Percentiles rank a stretch among this genome's conserved stretches.
phyloP scores from a whole-genome alignment of 1,140 invertebrate species.

The Halictus rubicundus region DNA sequence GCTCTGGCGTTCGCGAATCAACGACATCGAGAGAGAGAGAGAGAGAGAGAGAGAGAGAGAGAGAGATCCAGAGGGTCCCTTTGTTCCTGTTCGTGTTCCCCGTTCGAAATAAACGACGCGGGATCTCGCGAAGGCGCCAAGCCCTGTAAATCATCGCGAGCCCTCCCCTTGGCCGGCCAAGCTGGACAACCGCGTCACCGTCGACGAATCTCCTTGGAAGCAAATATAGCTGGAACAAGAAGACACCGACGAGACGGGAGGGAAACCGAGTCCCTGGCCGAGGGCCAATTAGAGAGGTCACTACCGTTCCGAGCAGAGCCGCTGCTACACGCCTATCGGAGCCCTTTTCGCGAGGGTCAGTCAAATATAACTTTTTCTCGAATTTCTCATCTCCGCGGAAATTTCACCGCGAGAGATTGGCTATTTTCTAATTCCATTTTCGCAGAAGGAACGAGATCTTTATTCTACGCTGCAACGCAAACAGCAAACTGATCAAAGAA shows the following conservation, averaged over 20 bases:
- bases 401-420: too few species aligned
- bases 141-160: constrained; percentile 41
- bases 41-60: too few species aligned
- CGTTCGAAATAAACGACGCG: constrained; percentile 24
- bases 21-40: background rate
- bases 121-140: constrained; percentile 18
- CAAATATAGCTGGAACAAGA: constrained; percentile 73
- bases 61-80: background rate
- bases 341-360: too few species aligned
- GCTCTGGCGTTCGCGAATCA: background rate
- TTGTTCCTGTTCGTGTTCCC: constrained; percentile 1
- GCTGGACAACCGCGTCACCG: constrained; percentile 56
- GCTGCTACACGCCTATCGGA: too few species aligned
- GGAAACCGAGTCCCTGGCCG: constrained; percentile 29
- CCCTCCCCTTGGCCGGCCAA: constrained; percentile 6
- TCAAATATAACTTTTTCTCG: too few species aligned
- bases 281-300: constrained; percentile 55
- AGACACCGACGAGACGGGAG: constrained; percentile 56
- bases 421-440: too few species aligned
- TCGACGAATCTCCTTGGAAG: constrained; percentile 57
- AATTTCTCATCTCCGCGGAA: too few species aligned
- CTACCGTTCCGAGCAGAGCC: background rate
- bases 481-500: too few species aligned
- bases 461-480: too few species aligned
- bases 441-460: too few species aligned